Conservation (phyloP, 2,888 invertebrate species). For the Stenodera caucasica region DNA sequence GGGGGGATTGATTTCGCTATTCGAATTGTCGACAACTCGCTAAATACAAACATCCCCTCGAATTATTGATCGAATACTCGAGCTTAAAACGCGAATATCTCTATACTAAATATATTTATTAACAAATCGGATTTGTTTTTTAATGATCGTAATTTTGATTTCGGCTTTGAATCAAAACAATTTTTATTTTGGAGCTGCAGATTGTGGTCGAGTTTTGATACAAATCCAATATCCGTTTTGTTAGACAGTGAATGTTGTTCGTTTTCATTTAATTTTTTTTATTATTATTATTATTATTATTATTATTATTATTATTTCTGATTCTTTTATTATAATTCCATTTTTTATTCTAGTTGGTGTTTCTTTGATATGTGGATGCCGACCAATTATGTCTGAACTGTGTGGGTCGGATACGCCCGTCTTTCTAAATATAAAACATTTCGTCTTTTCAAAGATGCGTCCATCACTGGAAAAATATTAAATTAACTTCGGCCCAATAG, state of each 20-base stretch:
- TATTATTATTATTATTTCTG: no score
- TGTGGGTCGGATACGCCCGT: conserved; percentile 52
- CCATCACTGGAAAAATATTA: conserved; percentile 49
- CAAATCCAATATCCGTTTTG: conserved; percentile 3
- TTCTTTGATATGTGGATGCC: conserved; percentile 52
- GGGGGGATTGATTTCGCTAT: conserved; percentile 21
- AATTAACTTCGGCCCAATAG: conserved; percentile 43
- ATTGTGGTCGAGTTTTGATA: background rate
- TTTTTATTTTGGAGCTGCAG: no score
- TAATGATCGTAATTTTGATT: background rate
- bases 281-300: background rate
- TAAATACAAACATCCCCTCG: background rate
- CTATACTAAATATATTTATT: no score
- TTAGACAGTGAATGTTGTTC: background rate
- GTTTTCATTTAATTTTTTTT: background rate
- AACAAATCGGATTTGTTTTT: no score
- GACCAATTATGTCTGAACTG: conserved; percentile 54
- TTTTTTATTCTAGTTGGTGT: conserved; percentile 1
- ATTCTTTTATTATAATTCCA: no score
- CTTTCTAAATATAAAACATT: conserved; percentile 28
- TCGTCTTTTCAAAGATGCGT: conserved; percentile 38
- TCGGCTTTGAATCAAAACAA: no score
- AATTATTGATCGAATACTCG: conserved; percentile 2
- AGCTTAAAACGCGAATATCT: no score
- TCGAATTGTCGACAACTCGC: conserved; percentile 20